Percentiles rank a stretch among this genome's conserved stretches.
phyloP scores from a whole-genome alignment of 2,888 invertebrate genomes.

The Parnassius apollo region DNA sequence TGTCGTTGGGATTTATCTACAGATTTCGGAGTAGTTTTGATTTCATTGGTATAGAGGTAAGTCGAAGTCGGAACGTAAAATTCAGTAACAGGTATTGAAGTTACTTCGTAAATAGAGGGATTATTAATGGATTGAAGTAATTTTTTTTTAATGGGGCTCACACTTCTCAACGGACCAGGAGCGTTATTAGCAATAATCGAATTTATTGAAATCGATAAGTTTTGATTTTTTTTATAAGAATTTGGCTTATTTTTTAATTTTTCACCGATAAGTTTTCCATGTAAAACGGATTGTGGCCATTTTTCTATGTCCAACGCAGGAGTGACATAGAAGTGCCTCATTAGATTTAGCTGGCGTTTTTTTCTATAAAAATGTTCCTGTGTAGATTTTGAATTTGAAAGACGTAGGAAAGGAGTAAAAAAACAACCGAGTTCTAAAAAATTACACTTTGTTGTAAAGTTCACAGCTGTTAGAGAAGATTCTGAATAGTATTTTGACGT shows the following conservation, averaged over 20 bases:
- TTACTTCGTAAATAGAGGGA: constrained; percentile 4
- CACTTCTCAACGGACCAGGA: neutral
- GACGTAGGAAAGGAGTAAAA: neutral
- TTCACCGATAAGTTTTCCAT: constrained; percentile 13
- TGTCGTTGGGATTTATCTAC: neutral
- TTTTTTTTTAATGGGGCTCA: constrained; percentile 1
- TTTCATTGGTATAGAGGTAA: neutral
- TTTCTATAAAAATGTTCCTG: neutral
- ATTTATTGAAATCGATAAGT: neutral
- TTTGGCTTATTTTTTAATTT: neutral
- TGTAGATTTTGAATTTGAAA: neutral
- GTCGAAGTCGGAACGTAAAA: neutral
- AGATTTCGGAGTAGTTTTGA: constrained; percentile 1
- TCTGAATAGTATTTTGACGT: constrained; percentile 3
- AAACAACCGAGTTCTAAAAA: constrained; percentile 7
- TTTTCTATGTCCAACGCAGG: neutral
- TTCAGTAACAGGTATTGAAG: neutral
- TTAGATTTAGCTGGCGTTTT: constrained; percentile 16
- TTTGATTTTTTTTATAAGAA: neutral
- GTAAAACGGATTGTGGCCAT: neutral
- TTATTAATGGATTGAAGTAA: constrained; percentile 23
- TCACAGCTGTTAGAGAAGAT: neutral
- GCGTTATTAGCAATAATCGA: constrained; percentile 4
- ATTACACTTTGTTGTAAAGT: constrained; percentile 4
- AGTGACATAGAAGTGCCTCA: neutral